Percentiles rank a stretch among this genome's conserved stretches.
These are phyloP conservation scores for Lampris megalopsis DNA, from an alignment of 2,113 vertebrate species.

Conservation along the genomic window DNA sequence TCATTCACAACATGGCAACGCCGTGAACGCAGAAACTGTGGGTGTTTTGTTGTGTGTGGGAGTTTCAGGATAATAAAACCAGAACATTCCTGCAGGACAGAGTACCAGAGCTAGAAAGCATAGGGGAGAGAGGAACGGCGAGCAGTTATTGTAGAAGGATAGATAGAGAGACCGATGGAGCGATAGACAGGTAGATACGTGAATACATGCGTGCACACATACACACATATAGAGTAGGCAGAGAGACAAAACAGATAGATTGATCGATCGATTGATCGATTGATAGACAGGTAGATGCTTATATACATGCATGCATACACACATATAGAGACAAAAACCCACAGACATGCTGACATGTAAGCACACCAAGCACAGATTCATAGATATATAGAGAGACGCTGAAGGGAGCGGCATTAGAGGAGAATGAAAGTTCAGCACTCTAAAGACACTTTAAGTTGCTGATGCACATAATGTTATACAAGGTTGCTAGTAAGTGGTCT, in stretches of 20 bases:
- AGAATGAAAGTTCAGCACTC: slow-evolving; percentile 49
- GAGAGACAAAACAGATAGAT: too few relatives aligned
- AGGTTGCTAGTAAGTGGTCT: slow-evolving; percentile 63
- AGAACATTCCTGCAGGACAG: not conserved
- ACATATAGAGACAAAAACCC: too few relatives aligned
- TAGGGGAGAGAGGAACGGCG: not conserved
- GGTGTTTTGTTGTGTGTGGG: slow-evolving; percentile 16
- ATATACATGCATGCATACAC: not conserved
- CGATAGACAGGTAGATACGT: too few relatives aligned
- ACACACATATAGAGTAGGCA: too few relatives aligned
- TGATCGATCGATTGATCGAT: not conserved
- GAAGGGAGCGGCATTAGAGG: too few relatives aligned
- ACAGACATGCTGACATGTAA: slow-evolving; percentile 8
- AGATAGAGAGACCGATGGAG: slow-evolving; percentile 5
- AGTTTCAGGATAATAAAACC: not conserved
- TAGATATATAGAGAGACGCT: slow-evolving; percentile 24
- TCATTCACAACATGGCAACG: slow-evolving; percentile 54
- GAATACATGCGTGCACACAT: too few relatives aligned
- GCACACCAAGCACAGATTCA: slow-evolving; percentile 47
- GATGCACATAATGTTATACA: slow-evolving; percentile 71
- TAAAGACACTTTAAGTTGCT: slow-evolving; percentile 57
- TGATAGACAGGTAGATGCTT: not conserved
- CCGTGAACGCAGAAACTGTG: slow-evolving; percentile 25
- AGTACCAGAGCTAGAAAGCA: not conserved
- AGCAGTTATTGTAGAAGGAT: not conserved